phyloP scores from a whole-genome alignment of 2,113 vertebrate species.

The Ageneiosus marmoratus region DNA sequence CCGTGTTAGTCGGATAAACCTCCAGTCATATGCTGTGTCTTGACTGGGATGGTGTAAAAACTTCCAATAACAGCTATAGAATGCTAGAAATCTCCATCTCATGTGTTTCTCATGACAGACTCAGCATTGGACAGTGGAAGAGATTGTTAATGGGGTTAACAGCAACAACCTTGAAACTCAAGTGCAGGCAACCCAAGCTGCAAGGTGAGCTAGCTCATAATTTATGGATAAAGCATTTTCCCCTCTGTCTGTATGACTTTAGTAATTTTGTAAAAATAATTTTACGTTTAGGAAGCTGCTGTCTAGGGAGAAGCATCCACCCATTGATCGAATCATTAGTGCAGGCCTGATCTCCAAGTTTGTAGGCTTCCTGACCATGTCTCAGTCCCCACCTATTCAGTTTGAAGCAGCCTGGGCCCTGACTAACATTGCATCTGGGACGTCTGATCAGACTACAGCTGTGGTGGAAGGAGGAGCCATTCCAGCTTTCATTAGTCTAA shows the following conservation, averaged over 20 bases:
- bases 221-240: not conserved
- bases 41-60: not conserved
- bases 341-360: conserved; percentile 92
- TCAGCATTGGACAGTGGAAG: conserved; percentile 89
- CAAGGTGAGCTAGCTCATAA: conserved; percentile 74
- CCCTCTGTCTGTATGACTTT: not conserved
- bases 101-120: conserved; percentile 63
- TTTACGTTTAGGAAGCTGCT: conserved; percentile 83
- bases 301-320: conserved; percentile 92
- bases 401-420: conserved; percentile 98
- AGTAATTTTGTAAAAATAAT: not conserved
- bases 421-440: conserved; percentile 97
- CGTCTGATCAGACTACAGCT: conserved; percentile 88
- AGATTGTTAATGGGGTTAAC: conserved; percentile 87
- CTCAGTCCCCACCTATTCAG: conserved; percentile 86
- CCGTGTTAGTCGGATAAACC: not conserved
- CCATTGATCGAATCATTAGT: conserved; percentile 88
- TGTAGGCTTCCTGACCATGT: conserved; percentile 82
- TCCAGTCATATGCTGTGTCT: not conserved
- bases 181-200: conserved; percentile 93
- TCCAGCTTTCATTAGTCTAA: conserved; percentile 76
- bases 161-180: conserved; percentile 79
- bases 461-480: conserved; percentile 91
- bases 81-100: not conserved
- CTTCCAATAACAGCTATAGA: not conserved